phyloP scores from a whole-genome alignment of 30 jellyfish, hydroid and myxozoan species.

The Chrysaora quinquecirrha region DNA sequence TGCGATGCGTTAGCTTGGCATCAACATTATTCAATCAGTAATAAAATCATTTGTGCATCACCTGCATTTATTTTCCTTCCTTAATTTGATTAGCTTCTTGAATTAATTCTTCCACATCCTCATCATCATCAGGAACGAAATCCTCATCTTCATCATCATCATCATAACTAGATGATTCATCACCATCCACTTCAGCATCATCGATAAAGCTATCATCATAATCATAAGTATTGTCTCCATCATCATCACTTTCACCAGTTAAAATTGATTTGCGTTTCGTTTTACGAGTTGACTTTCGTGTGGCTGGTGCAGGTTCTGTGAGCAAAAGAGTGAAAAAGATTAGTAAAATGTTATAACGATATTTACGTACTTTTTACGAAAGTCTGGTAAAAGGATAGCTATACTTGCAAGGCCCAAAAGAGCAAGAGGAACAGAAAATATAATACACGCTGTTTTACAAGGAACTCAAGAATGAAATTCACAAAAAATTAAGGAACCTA shows the following conservation, averaged over 20 bases:
- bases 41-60: too few species aligned
- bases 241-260: slow-evolving; percentile 63
- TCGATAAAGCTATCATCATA: slow-evolving; percentile 64
- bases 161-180: slow-evolving; percentile 40
- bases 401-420: neutral
- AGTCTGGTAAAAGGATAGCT: neutral
- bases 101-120: neutral
- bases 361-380: neutral
- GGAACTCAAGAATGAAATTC: neutral
- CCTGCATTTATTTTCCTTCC: neutral
- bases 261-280: slow-evolving; percentile 39
- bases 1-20: too few species aligned
- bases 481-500: neutral
- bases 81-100: neutral
- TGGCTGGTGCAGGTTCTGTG: neutral
- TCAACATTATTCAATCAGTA: too few species aligned
- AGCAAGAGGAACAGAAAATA: neutral
- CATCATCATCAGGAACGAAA: slow-evolving; percentile 27
- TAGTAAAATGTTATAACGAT: too few species aligned
- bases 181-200: slow-evolving; percentile 45
- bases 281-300: slow-evolving; percentile 43
- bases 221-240: slow-evolving; percentile 64
- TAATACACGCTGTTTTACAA: neutral
- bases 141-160: slow-evolving; percentile 54
- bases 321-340: neutral